Conservation (phyloP, 2,888 invertebrate species). For the Nemotelus nigrinus region DNA sequence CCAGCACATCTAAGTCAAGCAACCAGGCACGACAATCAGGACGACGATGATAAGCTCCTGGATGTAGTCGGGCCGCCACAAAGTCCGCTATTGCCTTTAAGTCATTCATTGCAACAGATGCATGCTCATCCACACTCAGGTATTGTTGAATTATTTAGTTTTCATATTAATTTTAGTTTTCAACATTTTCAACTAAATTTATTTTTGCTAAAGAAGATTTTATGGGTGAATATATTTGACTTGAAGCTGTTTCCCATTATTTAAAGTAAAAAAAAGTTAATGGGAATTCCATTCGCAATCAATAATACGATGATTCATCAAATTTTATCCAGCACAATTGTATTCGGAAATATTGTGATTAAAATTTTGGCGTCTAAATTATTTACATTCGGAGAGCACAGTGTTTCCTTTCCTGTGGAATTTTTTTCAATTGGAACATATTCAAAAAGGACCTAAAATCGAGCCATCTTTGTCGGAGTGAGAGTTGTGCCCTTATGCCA, state of each 20-base stretch:
- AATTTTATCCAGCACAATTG: too few relatives aligned
- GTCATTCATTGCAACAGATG: conserved; percentile 65
- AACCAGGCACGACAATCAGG: conserved; percentile 66
- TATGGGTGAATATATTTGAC: conserved; percentile 29
- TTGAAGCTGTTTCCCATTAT: not conserved
- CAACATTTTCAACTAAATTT: conserved; percentile 17
- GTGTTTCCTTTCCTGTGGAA: too few relatives aligned
- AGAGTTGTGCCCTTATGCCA: too few relatives aligned
- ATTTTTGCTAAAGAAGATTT: not conserved
- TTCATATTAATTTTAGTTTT: conserved; percentile 31
- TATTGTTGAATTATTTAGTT: conserved; percentile 55
- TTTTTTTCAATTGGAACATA: too few relatives aligned
- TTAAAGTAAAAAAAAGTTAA: not conserved
- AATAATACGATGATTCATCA: too few relatives aligned
- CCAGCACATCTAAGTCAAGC: conserved; percentile 64
- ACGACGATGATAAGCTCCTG: conserved; percentile 85
- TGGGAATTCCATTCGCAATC: too few relatives aligned
- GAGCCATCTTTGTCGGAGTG: too few relatives aligned
- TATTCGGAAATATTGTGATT: too few relatives aligned
- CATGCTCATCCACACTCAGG: conserved; percentile 66
- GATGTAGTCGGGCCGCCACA: conserved; percentile 91
- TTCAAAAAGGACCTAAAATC: too few relatives aligned
- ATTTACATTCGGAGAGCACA: too few relatives aligned
- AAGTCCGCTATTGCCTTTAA: conserved; percentile 75
- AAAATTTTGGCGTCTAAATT: too few relatives aligned